phyloP scores from a whole-genome alignment of 2,113 vertebrate species.

The Phyllopteryx taeniolatus region DNA sequence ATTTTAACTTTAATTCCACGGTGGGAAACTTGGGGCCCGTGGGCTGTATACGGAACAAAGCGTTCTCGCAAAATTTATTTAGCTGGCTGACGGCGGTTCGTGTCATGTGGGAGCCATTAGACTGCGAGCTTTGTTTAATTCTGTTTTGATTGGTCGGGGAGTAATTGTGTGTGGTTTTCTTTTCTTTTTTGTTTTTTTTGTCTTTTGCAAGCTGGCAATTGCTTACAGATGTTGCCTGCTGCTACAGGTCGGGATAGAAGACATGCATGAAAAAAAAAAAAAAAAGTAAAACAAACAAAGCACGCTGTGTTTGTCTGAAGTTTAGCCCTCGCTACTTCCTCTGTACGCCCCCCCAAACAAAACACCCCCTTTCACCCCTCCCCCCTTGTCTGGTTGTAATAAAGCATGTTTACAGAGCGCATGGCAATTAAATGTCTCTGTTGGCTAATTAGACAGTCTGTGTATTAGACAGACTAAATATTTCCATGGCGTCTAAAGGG shows the following conservation, averaged over 20 bases:
- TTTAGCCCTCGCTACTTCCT: constrained; percentile 61
- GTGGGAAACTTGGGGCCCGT: background rate
- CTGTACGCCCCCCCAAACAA: constrained; percentile 52
- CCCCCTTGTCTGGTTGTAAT: constrained; percentile 12
- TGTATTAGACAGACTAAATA: constrained; percentile 64
- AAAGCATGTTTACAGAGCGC: constrained; percentile 50
- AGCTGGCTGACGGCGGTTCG: background rate
- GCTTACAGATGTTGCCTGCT: constrained; percentile 72
- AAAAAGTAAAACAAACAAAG: constrained; percentile 68
- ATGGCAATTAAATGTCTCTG: constrained; percentile 55
- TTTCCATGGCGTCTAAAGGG: constrained; percentile 30
- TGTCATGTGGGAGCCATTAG: constrained; percentile 70
- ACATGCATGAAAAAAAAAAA: constrained; percentile 61
- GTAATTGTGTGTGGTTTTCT: constrained; percentile 60
- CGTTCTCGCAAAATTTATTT: background rate
- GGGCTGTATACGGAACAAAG: background rate
- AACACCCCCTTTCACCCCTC: constrained; percentile 1
- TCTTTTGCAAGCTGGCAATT: constrained; percentile 55
- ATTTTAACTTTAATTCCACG: background rate
- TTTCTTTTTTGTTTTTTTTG: constrained; percentile 14
- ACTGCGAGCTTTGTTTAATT: constrained; percentile 70
- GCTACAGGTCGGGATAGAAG: constrained; percentile 56
- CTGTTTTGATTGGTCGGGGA: constrained; percentile 71
- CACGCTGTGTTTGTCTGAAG: constrained; percentile 67
- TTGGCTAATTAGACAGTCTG: constrained; percentile 56